phyloP scores from a whole-genome alignment of 2,797 vertebrate species.

The Epinephelus malabaricus region DNA sequence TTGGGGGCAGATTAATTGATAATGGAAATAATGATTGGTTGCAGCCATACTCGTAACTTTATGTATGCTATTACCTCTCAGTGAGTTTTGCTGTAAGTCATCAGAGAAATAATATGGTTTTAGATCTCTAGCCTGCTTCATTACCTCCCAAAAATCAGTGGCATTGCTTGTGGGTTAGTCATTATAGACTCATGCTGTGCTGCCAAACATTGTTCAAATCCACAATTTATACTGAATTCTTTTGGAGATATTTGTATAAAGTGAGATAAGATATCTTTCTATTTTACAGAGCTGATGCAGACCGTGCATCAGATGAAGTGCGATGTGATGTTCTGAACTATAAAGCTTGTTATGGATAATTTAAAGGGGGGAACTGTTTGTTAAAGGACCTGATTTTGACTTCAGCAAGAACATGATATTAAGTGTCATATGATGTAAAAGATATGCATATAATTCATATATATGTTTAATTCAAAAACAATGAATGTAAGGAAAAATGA shows the following conservation, averaged over 20 bases:
- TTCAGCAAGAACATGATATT: not conserved
- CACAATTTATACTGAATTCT: not conserved
- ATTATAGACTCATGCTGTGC: not conserved
- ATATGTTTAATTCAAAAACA: too few relatives aligned
- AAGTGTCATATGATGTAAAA: not conserved
- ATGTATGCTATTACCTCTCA: not conserved
- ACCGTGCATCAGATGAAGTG: not conserved
- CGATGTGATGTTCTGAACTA: not conserved
- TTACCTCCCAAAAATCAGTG: not conserved
- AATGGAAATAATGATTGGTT: not conserved
- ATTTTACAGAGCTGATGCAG: not conserved
- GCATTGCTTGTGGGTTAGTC: not conserved
- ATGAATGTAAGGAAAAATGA: too few relatives aligned
- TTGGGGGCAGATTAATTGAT: not conserved
- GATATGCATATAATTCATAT: too few relatives aligned
- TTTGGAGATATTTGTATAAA: not conserved
- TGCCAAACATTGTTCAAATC: constrained; percentile 2
- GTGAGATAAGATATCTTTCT: not conserved
- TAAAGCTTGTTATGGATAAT: not conserved
- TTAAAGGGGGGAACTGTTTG: not conserved
- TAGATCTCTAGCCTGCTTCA: not conserved
- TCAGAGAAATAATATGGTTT: constrained; percentile 14
- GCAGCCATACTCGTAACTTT: not conserved
- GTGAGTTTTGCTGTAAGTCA: not conserved
- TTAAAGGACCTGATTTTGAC: not conserved